A percentile compares a stretch with the other conserved stretches of the same genome.
These are phyloP conservation scores for Salminus brasiliensis DNA, from an alignment of 2,113 vertebrate genomes.

Conservation along the genomic window DNA sequence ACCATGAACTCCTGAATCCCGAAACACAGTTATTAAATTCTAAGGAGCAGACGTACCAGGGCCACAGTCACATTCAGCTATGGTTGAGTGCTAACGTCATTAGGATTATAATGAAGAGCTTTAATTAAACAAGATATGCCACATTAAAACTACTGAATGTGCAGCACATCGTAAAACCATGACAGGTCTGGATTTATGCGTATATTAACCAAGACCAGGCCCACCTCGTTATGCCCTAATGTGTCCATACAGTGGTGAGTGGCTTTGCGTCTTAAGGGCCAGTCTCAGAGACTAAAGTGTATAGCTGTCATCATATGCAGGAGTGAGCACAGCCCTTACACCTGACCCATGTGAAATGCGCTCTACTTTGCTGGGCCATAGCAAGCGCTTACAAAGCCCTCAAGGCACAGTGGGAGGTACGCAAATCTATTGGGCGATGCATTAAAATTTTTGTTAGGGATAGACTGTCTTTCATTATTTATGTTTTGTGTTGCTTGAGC, in stretches of 20 bases:
- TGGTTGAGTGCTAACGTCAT: background rate
- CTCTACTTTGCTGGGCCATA: constrained; percentile 5
- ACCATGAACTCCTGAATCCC: background rate
- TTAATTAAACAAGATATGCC: background rate
- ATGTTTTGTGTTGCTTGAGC: constrained; percentile 55
- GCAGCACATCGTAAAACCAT: background rate
- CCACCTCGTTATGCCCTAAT: background rate
- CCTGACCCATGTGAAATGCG: constrained; percentile 19
- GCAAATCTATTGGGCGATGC: constrained; percentile 46
- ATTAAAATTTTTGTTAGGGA: constrained; percentile 55
- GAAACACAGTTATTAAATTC: background rate
- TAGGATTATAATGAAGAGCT: background rate
- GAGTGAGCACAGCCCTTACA: constrained; percentile 16
- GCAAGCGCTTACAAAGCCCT: constrained; percentile 37
- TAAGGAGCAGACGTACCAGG: background rate
- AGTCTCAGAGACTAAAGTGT: background rate
- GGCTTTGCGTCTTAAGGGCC: background rate
- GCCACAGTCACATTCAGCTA: background rate
- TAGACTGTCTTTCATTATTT: constrained; percentile 58
- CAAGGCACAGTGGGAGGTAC: constrained; percentile 4
- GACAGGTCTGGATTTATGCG: background rate
- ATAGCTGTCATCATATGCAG: background rate
- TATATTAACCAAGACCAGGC: background rate
- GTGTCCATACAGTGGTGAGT: background rate
- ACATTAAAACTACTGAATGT: background rate